A percentile compares a stretch with the other conserved stretches of the same genome.
phyloP scores from a whole-genome alignment of 2,888 invertebrate genomes.

The Lymantria monacha region DNA sequence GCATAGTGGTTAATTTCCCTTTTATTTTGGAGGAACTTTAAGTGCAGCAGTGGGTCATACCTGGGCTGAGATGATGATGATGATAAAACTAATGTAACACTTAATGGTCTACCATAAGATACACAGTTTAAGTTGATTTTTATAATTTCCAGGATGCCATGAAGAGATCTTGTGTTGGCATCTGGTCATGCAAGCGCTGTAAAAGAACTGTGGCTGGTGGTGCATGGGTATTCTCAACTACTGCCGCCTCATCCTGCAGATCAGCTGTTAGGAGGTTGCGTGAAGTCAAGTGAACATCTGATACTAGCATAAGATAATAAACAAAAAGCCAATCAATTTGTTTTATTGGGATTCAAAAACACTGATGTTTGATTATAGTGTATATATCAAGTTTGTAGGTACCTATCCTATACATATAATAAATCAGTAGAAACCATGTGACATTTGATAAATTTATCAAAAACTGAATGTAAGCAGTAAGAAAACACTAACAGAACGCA shows the following conservation, averaged over 20 bases:
- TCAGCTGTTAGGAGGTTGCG: constrained; percentile 98
- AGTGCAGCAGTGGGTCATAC: too few species aligned
- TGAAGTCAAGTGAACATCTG: constrained; percentile 85
- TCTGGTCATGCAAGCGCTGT: constrained; percentile 99
- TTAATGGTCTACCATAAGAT: too few species aligned
- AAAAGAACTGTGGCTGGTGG: constrained; percentile 98
- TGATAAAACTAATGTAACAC: too few species aligned
- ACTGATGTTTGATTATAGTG: not conserved
- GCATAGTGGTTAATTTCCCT: too few species aligned
- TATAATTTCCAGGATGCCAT: constrained; percentile 92
- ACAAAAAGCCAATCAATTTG: constrained; percentile 41
- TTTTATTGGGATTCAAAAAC: constrained; percentile 38
- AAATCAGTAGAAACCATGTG: too few species aligned
- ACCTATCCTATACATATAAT: too few species aligned
- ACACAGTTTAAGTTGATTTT: not conserved
- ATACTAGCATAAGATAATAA: constrained; percentile 70
- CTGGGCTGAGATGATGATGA: too few species aligned
- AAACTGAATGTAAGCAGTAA: too few species aligned
- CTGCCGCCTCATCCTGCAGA: constrained; percentile 98
- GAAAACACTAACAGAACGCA: too few species aligned
- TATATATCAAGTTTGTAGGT: too few species aligned
- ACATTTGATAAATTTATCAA: too few species aligned
- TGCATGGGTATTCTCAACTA: constrained; percentile 99
- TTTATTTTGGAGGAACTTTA: too few species aligned
- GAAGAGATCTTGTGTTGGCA: constrained; percentile 98